Evolutionary conservation across 2,113 vertebrate genomes (phyloP).

Genomic region (Callipepla californica): DNA sequence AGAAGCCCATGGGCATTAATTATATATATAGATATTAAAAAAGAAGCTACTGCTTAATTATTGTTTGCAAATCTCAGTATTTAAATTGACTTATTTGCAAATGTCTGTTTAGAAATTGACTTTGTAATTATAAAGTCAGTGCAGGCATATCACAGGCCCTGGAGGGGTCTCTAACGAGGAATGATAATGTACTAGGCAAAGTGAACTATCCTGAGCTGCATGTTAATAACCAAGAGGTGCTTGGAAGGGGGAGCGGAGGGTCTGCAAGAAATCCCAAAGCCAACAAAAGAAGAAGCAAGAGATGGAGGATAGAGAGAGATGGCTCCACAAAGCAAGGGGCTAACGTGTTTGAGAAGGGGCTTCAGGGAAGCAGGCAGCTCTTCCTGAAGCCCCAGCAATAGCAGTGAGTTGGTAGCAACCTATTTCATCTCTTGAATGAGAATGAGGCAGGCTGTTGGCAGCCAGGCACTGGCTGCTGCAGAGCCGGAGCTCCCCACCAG

Average conservation of each 20-base stretch:
- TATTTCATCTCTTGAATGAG: neutral
- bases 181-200: conserved; percentile 83
- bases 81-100: conserved; percentile 89
- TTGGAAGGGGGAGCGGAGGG: conserved; percentile 8
- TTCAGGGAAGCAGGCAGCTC: neutral
- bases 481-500: neutral
- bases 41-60: conserved; percentile 85
- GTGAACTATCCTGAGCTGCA: conserved; percentile 79
- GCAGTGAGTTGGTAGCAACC: neutral
- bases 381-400: conserved; percentile 3
- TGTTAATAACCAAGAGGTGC: conserved; percentile 78
- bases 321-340: conserved; percentile 3
- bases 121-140: conserved; percentile 85
- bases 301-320: neutral
- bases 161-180: conserved; percentile 84
- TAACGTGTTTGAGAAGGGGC: neutral
- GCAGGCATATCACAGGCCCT: conserved; percentile 80
- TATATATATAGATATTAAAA: conserved; percentile 84
- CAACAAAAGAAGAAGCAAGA: conserved; percentile 14
- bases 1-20: conserved; percentile 83
- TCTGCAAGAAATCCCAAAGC: conserved; percentile 41
- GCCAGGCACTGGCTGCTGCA: neutral
- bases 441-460: conserved; percentile 35
- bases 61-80: conserved; percentile 86
- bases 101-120: conserved; percentile 88